These are phyloP conservation scores for Burhinus bistriatus DNA, from an alignment of 2,113 vertebrate species.

Conservation along the genomic window DNA sequence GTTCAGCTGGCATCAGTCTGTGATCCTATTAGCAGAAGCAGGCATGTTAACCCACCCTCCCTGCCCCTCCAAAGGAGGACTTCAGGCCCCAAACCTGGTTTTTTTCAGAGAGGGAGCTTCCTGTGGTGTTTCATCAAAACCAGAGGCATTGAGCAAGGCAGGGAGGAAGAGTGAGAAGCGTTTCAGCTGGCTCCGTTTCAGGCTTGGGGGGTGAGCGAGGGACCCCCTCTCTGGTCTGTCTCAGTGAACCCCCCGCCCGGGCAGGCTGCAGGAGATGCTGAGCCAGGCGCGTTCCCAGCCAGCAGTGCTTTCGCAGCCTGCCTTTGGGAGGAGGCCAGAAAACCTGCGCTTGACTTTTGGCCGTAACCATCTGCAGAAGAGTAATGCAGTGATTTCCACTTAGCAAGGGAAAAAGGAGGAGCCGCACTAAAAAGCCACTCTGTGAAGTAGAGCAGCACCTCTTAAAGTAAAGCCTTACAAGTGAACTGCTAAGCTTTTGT, in stretches of 20 bases:
- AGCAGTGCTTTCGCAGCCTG: neutral
- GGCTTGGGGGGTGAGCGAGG: neutral
- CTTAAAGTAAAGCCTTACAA: conserved; percentile 8
- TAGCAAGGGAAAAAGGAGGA: neutral
- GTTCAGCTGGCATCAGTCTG: neutral
- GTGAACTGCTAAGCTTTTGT: neutral
- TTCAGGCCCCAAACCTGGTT: neutral
- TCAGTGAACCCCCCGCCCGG: too few relatives aligned
- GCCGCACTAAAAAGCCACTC: neutral
- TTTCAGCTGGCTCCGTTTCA: neutral
- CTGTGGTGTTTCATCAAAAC: neutral
- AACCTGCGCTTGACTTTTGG: neutral
- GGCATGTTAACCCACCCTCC: neutral
- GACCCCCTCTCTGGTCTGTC: neutral
- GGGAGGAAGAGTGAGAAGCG: neutral
- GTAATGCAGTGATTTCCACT: conserved; percentile 25
- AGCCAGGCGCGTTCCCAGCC: neutral
- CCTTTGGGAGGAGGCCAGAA: neutral
- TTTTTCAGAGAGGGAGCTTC: neutral
- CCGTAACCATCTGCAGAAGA: neutral
- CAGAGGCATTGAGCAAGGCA: neutral
- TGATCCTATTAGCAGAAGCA: neutral
- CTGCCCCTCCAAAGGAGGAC: neutral
- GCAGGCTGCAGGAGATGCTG: neutral
- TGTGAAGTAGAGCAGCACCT: neutral